Percentiles rank a stretch among this genome's conserved stretches.
These are phyloP conservation scores for Metellina segmentata DNA, from an alignment of 2,888 invertebrate species.

Conservation along the genomic window DNA sequence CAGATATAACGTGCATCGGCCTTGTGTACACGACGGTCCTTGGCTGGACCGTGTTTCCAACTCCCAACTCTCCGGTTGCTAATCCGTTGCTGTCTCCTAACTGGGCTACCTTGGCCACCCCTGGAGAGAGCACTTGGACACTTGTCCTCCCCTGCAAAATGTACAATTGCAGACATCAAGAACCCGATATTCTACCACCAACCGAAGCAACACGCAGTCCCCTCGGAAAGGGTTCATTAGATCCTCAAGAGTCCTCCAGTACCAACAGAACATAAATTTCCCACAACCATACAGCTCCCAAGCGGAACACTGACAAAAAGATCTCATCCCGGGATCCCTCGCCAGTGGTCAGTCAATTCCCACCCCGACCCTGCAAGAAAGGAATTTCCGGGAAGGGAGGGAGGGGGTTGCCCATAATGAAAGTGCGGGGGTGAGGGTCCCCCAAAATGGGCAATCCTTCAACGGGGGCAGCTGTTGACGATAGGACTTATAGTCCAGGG, in stretches of 20 bases:
- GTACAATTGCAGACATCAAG: too few species aligned
- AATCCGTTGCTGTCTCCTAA: not conserved
- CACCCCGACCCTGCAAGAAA: not conserved
- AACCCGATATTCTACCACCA: not conserved
- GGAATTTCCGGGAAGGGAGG: not conserved
- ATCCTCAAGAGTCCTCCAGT: not conserved
- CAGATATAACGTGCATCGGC: too few species aligned
- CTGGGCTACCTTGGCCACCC: not conserved
- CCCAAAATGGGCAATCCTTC: conserved; percentile 37
- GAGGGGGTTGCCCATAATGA: conserved; percentile 34
- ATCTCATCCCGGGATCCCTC: not conserved
- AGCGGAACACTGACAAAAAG: not conserved
- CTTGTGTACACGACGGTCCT: too few species aligned
- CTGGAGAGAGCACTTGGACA: not conserved
- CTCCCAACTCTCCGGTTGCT: not conserved
- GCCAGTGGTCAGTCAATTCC: conserved; percentile 12
- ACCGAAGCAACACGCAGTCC: not conserved
- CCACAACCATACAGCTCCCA: not conserved
- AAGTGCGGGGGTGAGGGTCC: conserved; percentile 23
- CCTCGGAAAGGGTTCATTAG: not conserved
- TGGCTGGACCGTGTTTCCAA: too few species aligned
- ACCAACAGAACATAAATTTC: too few species aligned
- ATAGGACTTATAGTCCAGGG: conserved; percentile 50
- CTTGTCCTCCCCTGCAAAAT: too few species aligned
- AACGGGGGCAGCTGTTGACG: conserved; percentile 61